These are phyloP conservation scores for Conchocele bisecta DNA, from an alignment of 2,888 invertebrate species.

Conservation along the genomic window DNA sequence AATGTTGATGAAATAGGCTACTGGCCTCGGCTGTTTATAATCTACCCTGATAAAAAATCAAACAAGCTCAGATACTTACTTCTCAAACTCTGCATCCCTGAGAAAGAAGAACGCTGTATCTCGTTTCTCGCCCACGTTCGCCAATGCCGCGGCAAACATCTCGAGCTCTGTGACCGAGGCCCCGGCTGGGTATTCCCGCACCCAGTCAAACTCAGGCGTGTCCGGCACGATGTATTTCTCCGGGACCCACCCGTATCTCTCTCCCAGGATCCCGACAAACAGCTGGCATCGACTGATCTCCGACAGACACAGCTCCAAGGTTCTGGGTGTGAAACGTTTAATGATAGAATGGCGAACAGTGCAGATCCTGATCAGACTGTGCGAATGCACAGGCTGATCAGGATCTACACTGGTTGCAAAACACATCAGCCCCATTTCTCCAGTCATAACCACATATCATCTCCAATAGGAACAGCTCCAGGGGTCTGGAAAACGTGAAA, in stretches of 20 bases:
- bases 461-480: too few relatives aligned
- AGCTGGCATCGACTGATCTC: constrained; percentile 82
- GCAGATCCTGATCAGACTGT: too few relatives aligned
- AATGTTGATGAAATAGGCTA: too few relatives aligned
- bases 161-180: constrained; percentile 83
- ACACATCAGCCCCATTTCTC: too few relatives aligned
- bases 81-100: constrained; percentile 76
- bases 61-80: too few relatives aligned
- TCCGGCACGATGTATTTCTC: constrained; percentile 75
- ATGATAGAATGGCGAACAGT: too few relatives aligned
- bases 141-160: constrained; percentile 79
- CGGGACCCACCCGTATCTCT: constrained; percentile 82
- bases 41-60: too few relatives aligned
- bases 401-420: too few relatives aligned
- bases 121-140: constrained; percentile 58
- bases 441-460: too few relatives aligned
- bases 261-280: constrained; percentile 83
- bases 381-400: too few relatives aligned
- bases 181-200: constrained; percentile 77
- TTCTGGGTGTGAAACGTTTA: constrained; percentile 74
- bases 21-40: too few relatives aligned
- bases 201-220: constrained; percentile 80
- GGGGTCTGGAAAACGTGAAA: too few relatives aligned
- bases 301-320: constrained; percentile 82
- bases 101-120: constrained; percentile 82